A percentile compares a stretch with the other conserved stretches of the same genome.
Evolutionary conservation across 1,140 invertebrate genomes (phyloP).

Genomic region (Drosophila mojavensis): DNA sequence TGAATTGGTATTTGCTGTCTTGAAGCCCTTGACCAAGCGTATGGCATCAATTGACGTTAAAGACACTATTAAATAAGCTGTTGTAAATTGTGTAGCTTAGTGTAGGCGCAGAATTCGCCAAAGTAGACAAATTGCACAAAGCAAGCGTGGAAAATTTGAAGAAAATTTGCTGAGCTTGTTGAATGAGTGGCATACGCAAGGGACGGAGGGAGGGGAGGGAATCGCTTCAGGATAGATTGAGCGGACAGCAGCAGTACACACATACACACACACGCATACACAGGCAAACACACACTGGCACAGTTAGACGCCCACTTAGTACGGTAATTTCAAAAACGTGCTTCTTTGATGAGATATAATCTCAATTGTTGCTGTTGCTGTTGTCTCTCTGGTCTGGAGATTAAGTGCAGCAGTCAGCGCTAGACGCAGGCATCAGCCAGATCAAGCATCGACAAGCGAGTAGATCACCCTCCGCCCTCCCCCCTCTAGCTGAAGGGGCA

Average conservation of each 20-base stretch:
- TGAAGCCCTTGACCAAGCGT: too few species aligned
- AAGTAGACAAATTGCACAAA: constrained; percentile 73
- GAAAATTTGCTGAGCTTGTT: constrained; percentile 58
- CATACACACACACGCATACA: constrained; percentile 22
- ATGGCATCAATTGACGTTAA: neutral
- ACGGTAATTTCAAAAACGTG: constrained; percentile 83
- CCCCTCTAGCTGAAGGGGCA: neutral
- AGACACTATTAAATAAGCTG: neutral
- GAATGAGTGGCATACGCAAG: constrained; percentile 1
- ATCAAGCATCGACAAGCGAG: constrained; percentile 21
- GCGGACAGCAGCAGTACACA: constrained; percentile 25
- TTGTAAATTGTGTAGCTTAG: constrained; percentile 28
- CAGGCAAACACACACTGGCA: constrained; percentile 47
- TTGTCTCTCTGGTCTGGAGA: constrained; percentile 64
- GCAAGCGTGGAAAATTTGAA: constrained; percentile 78
- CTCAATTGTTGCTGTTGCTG: constrained; percentile 58
- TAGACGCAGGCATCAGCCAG: constrained; percentile 9
- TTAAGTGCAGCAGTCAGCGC: constrained; percentile 65
- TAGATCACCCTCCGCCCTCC: neutral
- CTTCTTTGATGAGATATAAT: constrained; percentile 82
- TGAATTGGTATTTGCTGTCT: too few species aligned
- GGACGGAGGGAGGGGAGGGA: too few species aligned
- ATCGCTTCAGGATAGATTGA: neutral
- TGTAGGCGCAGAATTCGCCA: constrained; percentile 58
- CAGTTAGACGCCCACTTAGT: constrained; percentile 83